A percentile compares a stretch with the other conserved stretches of the same genome.
These are phyloP conservation scores for Eptesicus fuscus DNA, from an alignment of 2,113 vertebrate species.

Conservation along the genomic window DNA sequence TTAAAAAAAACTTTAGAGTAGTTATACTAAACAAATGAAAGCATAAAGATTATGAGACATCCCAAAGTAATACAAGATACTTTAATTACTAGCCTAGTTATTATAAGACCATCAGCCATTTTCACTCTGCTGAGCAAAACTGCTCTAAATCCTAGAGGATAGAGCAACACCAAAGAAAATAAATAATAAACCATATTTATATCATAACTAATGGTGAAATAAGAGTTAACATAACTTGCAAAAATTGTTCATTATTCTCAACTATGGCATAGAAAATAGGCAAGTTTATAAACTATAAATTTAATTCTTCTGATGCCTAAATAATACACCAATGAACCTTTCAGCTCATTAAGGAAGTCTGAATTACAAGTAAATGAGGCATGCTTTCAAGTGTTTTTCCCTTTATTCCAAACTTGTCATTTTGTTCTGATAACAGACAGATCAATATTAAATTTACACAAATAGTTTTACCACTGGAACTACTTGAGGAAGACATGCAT, in stretches of 20 bases:
- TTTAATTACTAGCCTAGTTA: background rate
- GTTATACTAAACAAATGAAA: conserved; percentile 13
- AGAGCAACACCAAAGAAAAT: background rate
- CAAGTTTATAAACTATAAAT: conserved; percentile 7
- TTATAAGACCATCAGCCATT: background rate
- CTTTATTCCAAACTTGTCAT: conserved; percentile 9
- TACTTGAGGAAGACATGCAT: background rate
- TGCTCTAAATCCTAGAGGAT: background rate
- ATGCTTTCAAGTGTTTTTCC: background rate
- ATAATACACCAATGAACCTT: background rate
- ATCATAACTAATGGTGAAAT: background rate
- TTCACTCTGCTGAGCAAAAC: background rate
- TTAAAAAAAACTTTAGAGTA: background rate
- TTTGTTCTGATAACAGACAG: background rate
- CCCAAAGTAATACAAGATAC: background rate
- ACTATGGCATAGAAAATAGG: background rate
- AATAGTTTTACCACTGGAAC: background rate
- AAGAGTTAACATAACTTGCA: background rate
- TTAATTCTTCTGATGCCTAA: background rate
- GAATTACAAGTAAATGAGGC: background rate
- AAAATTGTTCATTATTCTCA: conserved; percentile 7
- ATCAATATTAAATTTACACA: background rate
- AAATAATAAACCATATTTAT: background rate
- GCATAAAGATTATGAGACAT: background rate
- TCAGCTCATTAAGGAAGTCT: background rate